Evolutionary conservation across 2,888 invertebrate species (phyloP).

Genomic region (Drosophila testacea): DNA sequence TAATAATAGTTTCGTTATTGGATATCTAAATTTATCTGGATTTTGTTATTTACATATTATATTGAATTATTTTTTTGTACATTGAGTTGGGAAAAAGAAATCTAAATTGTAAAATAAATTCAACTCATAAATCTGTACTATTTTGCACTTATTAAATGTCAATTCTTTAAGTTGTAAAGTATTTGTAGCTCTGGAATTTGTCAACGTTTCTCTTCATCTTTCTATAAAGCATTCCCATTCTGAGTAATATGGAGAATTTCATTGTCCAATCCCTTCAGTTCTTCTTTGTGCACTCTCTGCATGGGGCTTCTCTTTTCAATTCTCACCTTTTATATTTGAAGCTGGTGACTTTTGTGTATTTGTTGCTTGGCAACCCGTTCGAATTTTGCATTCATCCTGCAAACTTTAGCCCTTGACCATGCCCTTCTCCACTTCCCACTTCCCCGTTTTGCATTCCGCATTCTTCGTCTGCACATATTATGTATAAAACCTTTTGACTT

Average conservation of each 20-base stretch:
- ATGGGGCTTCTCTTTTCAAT: conserved; percentile 25
- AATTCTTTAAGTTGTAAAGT: conserved; percentile 1
- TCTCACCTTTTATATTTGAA: conserved; percentile 45
- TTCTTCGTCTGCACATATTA: background rate
- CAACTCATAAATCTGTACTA: background rate
- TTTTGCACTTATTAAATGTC: background rate
- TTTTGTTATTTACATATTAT: too few species aligned
- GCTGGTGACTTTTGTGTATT: conserved; percentile 38
- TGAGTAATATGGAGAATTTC: conserved; percentile 4
- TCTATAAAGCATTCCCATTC: background rate
- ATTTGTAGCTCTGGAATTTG: conserved; percentile 1
- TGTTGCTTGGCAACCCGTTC: conserved; percentile 59
- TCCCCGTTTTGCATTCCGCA: background rate
- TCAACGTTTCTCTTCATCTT: background rate
- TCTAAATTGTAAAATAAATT: background rate
- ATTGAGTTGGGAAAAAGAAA: too few species aligned
- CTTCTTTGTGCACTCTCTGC: background rate
- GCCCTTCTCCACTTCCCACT: background rate
- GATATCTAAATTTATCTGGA: too few species aligned
- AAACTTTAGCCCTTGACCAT: conserved; percentile 1
- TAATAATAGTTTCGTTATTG: too few species aligned
- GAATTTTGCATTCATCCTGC: conserved; percentile 40
- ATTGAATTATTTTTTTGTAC: too few species aligned
- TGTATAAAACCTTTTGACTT: conserved; percentile 31
- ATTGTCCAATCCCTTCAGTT: conserved; percentile 7